Conservation (phyloP, 2,113 vertebrate species). For the Perca schrenkii region DNA sequence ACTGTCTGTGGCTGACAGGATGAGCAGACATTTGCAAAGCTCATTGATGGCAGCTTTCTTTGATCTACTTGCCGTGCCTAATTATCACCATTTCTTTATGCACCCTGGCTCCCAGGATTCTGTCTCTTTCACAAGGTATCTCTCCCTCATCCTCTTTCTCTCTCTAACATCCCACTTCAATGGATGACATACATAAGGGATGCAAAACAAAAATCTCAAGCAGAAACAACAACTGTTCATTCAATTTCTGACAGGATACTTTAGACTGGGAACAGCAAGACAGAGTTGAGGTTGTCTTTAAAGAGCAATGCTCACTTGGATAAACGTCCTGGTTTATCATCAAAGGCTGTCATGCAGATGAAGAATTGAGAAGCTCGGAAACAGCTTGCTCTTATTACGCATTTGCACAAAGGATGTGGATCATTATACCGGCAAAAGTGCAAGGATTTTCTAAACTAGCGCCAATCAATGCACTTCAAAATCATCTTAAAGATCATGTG, state of each 20-base stretch:
- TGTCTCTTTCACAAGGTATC: constrained; percentile 54
- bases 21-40: constrained; percentile 70
- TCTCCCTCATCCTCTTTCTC: constrained; percentile 47
- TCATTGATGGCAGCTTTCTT: constrained; percentile 73
- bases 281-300: constrained; percentile 29
- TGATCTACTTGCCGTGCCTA: constrained; percentile 71
- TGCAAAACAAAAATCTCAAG: constrained; percentile 25
- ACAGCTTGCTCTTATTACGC: constrained; percentile 25
- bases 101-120: constrained; percentile 48
- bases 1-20: constrained; percentile 56
- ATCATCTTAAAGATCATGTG: constrained; percentile 4
- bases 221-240: constrained; percentile 34
- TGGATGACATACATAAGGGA: constrained; percentile 56
- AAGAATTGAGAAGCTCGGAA: constrained; percentile 53
- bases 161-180: constrained; percentile 56
- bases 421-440: constrained; percentile 24
- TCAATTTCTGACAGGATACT: constrained; percentile 30
- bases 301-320: constrained; percentile 45
- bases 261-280: constrained; percentile 34
- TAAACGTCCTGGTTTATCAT: constrained; percentile 58
- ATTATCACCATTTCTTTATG: constrained; percentile 71
- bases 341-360: constrained; percentile 65
- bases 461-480: constrained; percentile 12
- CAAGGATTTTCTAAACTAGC: constrained; percentile 9
- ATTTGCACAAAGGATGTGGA: constrained; percentile 43